phyloP scores from a whole-genome alignment of 2,113 vertebrate species.

The Isurus oxyrinchus region DNA sequence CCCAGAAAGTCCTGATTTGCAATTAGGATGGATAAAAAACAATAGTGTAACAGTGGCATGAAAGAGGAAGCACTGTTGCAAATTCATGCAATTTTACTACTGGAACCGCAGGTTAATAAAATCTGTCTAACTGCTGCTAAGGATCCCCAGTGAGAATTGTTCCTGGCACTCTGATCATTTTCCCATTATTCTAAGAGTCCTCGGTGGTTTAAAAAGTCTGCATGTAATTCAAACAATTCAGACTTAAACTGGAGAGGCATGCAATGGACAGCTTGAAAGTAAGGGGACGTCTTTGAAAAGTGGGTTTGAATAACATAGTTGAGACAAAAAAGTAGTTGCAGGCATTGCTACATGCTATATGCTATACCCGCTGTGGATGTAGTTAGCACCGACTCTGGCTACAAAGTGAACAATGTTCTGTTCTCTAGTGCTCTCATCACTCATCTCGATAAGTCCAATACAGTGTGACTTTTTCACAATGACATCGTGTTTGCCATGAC shows the following conservation, averaged over 20 bases:
- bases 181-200: background rate
- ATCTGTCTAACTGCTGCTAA: background rate
- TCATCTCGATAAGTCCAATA: background rate
- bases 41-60: background rate
- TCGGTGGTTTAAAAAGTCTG: background rate
- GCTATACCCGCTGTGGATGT: background rate
- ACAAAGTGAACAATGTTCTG: background rate
- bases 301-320: background rate
- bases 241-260: background rate
- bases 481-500: background rate
- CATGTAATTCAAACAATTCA: background rate
- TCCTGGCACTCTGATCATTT: conserved; percentile 13
- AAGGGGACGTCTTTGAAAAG: background rate
- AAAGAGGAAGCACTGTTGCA: background rate
- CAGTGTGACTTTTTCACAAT: conserved; percentile 12
- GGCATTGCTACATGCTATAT: background rate
- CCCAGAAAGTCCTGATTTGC: background rate
- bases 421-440: background rate
- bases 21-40: background rate
- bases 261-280: background rate
- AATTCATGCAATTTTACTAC: background rate
- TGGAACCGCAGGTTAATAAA: background rate
- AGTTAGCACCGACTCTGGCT: background rate
- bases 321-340: background rate
- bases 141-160: background rate